These are phyloP conservation scores for Solen grandis DNA, from an alignment of 1,140 invertebrate species.

Conservation along the genomic window DNA sequence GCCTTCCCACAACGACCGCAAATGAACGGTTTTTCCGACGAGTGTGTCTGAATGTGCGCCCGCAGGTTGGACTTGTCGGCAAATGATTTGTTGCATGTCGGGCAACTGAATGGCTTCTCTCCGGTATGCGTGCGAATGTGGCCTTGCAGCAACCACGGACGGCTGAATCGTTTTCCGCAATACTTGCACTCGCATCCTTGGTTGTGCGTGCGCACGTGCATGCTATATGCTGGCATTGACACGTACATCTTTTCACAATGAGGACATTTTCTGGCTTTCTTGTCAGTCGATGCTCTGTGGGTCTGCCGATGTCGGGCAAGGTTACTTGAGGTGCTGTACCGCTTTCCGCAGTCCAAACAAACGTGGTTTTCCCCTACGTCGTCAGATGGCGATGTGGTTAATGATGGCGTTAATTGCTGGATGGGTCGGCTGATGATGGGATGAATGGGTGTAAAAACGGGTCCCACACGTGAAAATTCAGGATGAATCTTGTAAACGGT, in stretches of 20 bases:
- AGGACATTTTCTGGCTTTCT: slow-evolving; percentile 86
- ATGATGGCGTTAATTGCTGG: slow-evolving; percentile 20
- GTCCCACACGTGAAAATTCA: slow-evolving; percentile 17
- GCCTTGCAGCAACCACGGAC: slow-evolving; percentile 97
- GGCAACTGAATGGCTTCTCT: slow-evolving; percentile 98
- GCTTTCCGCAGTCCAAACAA: slow-evolving; percentile 80
- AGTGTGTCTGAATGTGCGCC: slow-evolving; percentile 99
- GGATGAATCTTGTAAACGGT: slow-evolving; percentile 7
- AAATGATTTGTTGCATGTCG: slow-evolving; percentile 98
- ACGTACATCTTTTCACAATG: slow-evolving; percentile 97
- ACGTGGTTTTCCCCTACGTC: slow-evolving; percentile 51
- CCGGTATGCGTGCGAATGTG: slow-evolving; percentile 98
- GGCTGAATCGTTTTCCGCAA: slow-evolving; percentile 98
- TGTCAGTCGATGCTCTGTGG: slow-evolving; percentile 77
- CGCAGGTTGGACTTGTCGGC: slow-evolving; percentile 98
- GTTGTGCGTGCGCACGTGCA: slow-evolving; percentile 97
- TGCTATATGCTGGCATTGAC: slow-evolving; percentile 97
- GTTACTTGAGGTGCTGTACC: slow-evolving; percentile 80
- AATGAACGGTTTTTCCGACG: slow-evolving; percentile 96
- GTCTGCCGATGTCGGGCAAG: slow-evolving; percentile 80
- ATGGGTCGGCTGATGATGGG: slow-evolving; percentile 25
- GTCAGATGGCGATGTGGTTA: neutral
- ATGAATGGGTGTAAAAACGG: slow-evolving; percentile 25
- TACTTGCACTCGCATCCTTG: slow-evolving; percentile 95
- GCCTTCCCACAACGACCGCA: slow-evolving; percentile 90